Conservation (phyloP, 2,113 vertebrate species). For the Philantomba maxwellii region DNA sequence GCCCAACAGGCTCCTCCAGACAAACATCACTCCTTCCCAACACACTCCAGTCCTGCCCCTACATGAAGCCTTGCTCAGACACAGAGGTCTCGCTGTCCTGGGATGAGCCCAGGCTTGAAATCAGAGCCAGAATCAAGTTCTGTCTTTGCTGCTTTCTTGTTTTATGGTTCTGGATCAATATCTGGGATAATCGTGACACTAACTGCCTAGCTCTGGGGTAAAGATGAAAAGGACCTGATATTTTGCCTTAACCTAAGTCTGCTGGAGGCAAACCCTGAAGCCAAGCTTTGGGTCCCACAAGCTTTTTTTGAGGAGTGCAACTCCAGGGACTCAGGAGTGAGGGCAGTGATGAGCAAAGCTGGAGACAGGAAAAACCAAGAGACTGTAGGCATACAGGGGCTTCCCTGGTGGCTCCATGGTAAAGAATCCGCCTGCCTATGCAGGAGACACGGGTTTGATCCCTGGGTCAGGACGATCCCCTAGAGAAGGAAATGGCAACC, state of each 20-base stretch:
- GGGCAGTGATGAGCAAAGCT: not conserved
- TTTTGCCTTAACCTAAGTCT: not conserved
- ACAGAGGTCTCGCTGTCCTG: not conserved
- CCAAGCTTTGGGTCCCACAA: not conserved
- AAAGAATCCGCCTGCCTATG: not conserved
- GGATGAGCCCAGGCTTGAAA: not conserved
- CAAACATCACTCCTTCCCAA: not conserved
- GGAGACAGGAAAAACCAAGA: not conserved
- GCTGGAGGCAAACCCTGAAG: not conserved
- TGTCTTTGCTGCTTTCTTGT: not conserved
- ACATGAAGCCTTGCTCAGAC: not conserved
- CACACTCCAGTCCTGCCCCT: not conserved
- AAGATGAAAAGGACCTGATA: not conserved
- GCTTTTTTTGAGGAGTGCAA: not conserved
- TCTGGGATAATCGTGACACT: rapidly evolving
- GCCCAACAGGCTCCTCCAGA: not conserved
- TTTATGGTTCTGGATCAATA: not conserved
- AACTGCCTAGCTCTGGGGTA: not conserved
- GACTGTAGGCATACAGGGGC: rapidly evolving
- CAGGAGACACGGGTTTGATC: not conserved
- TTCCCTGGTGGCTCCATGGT: not conserved
- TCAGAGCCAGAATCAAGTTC: not conserved
- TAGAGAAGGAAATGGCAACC: not conserved
- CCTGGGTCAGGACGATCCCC: not conserved
- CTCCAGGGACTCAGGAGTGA: not conserved